These are phyloP conservation scores for Pseudochirops corinnae DNA, from an alignment of 2,797 vertebrate species.

Conservation along the genomic window DNA sequence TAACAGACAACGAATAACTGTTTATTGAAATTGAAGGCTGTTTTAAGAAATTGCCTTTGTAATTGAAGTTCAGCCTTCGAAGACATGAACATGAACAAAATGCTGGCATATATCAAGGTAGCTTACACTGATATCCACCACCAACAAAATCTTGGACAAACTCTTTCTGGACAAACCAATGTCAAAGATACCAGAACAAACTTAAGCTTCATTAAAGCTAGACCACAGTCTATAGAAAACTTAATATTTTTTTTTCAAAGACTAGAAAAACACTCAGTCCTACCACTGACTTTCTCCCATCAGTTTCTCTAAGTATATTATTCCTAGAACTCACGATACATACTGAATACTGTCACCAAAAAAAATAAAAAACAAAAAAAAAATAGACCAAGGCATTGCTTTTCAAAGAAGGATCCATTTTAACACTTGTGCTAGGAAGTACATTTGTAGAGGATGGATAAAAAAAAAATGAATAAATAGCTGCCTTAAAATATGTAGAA, in stretches of 20 bases:
- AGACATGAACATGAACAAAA: not conserved
- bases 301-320: too few species aligned
- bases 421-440: not conserved
- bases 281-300: too few species aligned
- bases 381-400: not conserved
- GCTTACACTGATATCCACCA: not conserved
- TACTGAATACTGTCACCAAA: too few species aligned
- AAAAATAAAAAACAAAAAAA: not conserved
- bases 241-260: too few species aligned
- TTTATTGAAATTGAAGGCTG: not conserved
- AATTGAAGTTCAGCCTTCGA: too few species aligned
- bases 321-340: too few species aligned
- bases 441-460: not conserved
- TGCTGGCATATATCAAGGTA: not conserved
- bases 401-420: not conserved
- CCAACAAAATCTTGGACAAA: constrained; percentile 21
- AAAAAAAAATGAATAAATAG: not conserved
- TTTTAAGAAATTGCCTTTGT: not conserved
- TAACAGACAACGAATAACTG: not conserved
- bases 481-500: not conserved
- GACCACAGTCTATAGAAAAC: not conserved
- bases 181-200: not conserved
- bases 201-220: not conserved
- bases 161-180: not conserved
- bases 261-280: too few species aligned